These are phyloP conservation scores for Nephrotoma flavescens DNA, from an alignment of 2,888 invertebrate species.

Conservation along the genomic window DNA sequence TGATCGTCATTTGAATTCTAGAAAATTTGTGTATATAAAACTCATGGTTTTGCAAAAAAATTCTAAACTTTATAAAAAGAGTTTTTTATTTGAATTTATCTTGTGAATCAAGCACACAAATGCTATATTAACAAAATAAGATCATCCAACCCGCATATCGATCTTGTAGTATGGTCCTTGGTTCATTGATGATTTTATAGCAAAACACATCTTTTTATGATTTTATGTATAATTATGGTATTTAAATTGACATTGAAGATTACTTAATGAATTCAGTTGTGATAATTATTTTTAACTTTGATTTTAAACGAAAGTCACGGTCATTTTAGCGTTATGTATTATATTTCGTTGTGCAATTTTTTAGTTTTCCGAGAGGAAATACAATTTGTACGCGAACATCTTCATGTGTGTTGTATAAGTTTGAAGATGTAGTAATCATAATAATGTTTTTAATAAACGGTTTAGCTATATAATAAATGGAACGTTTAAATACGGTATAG, in stretches of 20 bases:
- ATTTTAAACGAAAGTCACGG: background rate
- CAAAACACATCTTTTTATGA: no score
- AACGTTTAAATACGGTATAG: no score
- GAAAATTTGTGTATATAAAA: background rate
- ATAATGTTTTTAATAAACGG: no score
- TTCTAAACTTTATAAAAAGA: background rate
- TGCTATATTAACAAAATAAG: background rate
- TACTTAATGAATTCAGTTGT: background rate
- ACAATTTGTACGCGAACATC: background rate
- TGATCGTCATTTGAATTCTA: background rate
- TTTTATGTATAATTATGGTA: background rate
- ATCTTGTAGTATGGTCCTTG: no score
- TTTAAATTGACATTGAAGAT: background rate
- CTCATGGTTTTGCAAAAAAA: background rate
- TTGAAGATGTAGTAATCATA: no score
- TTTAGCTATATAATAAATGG: no score
- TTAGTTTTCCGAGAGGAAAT: background rate
- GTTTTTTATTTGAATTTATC: background rate
- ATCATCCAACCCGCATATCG: background rate
- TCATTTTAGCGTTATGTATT: background rate
- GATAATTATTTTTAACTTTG: background rate
- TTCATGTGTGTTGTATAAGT: background rate
- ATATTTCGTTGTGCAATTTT: background rate
- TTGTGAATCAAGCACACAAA: background rate
- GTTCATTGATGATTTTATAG: no score